Evolutionary conservation across 2,113 vertebrate genomes (phyloP).

Genomic region (Tretioscincus oriximinensis): DNA sequence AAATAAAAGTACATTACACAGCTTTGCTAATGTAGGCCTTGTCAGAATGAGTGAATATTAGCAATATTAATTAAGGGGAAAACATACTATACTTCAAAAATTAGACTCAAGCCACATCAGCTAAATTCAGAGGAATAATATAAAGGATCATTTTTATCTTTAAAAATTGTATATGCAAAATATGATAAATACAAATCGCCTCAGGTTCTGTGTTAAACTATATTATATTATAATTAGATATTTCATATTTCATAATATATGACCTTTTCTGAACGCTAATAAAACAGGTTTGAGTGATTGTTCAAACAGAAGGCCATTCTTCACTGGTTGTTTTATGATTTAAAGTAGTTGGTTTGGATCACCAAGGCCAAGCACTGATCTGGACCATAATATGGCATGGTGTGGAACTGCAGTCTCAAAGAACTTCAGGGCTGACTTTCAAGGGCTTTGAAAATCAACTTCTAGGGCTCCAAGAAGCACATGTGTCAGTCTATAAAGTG

Average conservation of each 20-base stretch:
- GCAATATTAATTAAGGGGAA: background rate
- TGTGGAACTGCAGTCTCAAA: too few species aligned
- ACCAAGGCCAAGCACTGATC: too few species aligned
- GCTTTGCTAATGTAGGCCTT: background rate
- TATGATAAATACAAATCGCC: background rate
- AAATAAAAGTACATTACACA: background rate
- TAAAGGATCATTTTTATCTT: background rate
- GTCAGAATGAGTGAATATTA: background rate
- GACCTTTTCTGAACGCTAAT: background rate
- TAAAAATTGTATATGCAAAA: background rate
- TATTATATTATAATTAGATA: background rate
- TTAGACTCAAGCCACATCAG: background rate
- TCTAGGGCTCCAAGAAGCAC: too few species aligned
- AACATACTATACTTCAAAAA: background rate
- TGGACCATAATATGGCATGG: too few species aligned
- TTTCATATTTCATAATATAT: background rate
- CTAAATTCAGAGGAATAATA: conserved; percentile 5
- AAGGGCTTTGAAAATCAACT: too few species aligned
- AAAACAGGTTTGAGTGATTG: background rate
- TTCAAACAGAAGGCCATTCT: background rate
- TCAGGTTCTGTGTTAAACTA: background rate
- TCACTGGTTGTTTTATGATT: too few species aligned
- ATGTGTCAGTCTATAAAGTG: too few species aligned
- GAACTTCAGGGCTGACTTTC: too few species aligned
- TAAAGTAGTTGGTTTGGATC: too few species aligned